Conservation (phyloP, 2,888 invertebrate species). For the Smittia sp. region DNA sequence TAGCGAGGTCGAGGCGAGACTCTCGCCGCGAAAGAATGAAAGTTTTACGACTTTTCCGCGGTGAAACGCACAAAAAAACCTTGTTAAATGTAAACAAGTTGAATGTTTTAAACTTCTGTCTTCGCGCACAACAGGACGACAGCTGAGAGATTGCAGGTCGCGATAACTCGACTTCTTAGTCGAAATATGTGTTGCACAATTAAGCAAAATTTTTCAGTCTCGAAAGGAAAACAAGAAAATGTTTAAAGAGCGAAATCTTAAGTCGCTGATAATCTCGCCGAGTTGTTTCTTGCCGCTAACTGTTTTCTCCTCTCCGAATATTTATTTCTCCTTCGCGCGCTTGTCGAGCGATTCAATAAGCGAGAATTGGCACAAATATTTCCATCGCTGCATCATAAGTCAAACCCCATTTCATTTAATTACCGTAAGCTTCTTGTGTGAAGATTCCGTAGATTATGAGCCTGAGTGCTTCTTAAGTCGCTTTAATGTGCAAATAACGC, state of each 20-base stretch:
- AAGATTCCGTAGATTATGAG: neutral
- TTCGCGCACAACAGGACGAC: conserved; percentile 30
- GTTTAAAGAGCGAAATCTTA: conserved; percentile 11
- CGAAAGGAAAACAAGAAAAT: conserved; percentile 20
- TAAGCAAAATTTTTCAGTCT: conserved; percentile 39
- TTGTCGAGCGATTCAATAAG: neutral
- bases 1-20: neutral
- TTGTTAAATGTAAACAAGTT: neutral
- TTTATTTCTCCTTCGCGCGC: neutral
- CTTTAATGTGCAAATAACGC: conserved; percentile 4
- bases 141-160: conserved; percentile 26
- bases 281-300: conserved; percentile 24
- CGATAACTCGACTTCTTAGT: conserved; percentile 37
- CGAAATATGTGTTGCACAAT: conserved; percentile 41
- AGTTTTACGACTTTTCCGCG: neutral
- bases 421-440: conserved; percentile 12
- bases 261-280: conserved; percentile 30
- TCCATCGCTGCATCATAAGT: neutral
- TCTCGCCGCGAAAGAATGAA: neutral
- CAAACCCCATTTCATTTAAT: conserved; percentile 32
- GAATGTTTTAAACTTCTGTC: conserved; percentile 22
- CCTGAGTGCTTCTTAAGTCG: neutral
- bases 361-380: neutral
- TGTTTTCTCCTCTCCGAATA: neutral
- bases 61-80: neutral